A percentile compares a stretch with the other conserved stretches of the same genome.
Conservation (phyloP, 2,113 vertebrate species). For the Osmerus mordax region DNA sequence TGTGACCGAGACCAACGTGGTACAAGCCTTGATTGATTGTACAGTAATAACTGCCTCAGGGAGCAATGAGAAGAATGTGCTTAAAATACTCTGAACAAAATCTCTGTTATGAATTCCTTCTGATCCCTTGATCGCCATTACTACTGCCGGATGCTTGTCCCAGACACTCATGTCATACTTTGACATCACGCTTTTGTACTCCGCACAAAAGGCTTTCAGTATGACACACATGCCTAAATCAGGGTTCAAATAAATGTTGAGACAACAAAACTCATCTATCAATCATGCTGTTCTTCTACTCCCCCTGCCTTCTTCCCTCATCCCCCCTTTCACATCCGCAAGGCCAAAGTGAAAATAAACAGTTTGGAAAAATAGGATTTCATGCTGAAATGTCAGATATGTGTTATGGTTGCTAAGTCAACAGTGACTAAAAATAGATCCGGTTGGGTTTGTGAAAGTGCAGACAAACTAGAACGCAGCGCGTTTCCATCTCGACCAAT, state of each 20-base stretch:
- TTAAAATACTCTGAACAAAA: no score
- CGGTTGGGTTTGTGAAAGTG: slow-evolving; percentile 70
- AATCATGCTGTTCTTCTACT: neutral
- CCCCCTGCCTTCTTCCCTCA: neutral
- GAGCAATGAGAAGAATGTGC: neutral
- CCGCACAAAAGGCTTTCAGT: neutral
- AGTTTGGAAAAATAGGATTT: slow-evolving; percentile 50
- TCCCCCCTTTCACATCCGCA: slow-evolving; percentile 25
- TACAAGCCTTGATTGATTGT: neutral
- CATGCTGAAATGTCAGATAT: slow-evolving; percentile 65
- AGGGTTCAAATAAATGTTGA: neutral
- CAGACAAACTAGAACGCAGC: slow-evolving; percentile 67
- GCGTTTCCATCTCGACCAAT: slow-evolving; percentile 71
- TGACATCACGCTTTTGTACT: slow-evolving; percentile 2
- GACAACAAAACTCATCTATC: neutral
- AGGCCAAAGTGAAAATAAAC: slow-evolving; percentile 52
- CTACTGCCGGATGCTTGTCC: neutral
- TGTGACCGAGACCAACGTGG: neutral
- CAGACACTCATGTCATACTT: slow-evolving; percentile 8
- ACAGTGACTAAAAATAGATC: slow-evolving; percentile 75
- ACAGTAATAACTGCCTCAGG: neutral
- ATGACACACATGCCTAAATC: neutral
- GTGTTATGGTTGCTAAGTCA: slow-evolving; percentile 76
- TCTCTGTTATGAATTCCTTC: no score
- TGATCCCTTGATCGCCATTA: slow-evolving; percentile 1